Percentiles rank a stretch among this genome's conserved stretches.
phyloP scores from a whole-genome alignment of 2,113 vertebrate species.

The Lota lota region DNA sequence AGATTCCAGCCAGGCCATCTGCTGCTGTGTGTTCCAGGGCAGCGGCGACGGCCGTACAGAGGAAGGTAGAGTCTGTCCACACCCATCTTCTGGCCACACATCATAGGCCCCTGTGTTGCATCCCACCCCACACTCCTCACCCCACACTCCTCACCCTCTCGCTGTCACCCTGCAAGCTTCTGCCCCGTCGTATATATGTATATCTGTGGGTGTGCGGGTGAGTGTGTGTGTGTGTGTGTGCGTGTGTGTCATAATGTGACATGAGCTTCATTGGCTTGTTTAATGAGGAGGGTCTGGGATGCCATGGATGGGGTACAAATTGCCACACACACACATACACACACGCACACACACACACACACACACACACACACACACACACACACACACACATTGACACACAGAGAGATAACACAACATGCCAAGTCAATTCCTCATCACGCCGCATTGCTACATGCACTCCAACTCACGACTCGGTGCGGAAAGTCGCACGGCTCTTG shows the following conservation, averaged over 20 bases:
- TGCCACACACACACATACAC: constrained; percentile 9
- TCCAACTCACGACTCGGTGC: constrained; percentile 42
- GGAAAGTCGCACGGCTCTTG: constrained; percentile 48
- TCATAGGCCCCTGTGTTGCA: constrained; percentile 66
- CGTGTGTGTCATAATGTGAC: constrained; percentile 40
- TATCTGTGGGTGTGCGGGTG: neutral
- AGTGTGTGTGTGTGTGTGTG: constrained; percentile 7
- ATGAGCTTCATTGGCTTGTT: constrained; percentile 58
- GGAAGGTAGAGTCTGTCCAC: constrained; percentile 74
- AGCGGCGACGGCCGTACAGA: constrained; percentile 46
- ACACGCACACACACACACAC: neutral
- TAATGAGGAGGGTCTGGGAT: constrained; percentile 67
- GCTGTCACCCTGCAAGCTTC: constrained; percentile 39
- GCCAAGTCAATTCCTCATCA: constrained; percentile 28
- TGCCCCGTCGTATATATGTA: neutral
- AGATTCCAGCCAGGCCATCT: constrained; percentile 62
- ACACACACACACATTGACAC: too few relatives aligned
- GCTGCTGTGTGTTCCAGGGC: constrained; percentile 54
- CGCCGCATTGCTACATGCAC: constrained; percentile 17
- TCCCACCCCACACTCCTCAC: too few relatives aligned
- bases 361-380: neutral
- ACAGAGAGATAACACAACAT: neutral
- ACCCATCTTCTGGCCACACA: constrained; percentile 68
- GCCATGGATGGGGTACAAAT: constrained; percentile 43
- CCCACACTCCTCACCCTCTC: constrained; percentile 37